Evolutionary conservation across 2,113 vertebrate species (phyloP).

Genomic region (Chlorodrepanis virens): DNA sequence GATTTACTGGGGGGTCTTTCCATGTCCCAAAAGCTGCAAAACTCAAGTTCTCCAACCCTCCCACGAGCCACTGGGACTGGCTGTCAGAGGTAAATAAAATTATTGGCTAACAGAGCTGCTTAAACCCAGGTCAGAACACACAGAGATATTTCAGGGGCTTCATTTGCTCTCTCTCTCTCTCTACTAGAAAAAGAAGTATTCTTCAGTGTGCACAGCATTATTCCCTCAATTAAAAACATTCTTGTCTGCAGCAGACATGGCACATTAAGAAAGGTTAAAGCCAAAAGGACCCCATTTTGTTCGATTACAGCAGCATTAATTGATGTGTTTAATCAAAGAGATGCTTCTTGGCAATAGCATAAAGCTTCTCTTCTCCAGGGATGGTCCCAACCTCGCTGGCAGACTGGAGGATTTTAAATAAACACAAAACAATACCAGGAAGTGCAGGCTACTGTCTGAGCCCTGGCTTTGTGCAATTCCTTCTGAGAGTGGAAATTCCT

Average conservation of each 20-base stretch:
- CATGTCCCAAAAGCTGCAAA: background rate
- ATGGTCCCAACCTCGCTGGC: conserved; percentile 25
- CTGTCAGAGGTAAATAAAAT: background rate
- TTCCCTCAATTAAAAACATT: conserved; percentile 12
- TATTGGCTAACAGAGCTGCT: background rate
- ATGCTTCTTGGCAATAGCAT: conserved; percentile 52
- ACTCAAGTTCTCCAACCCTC: background rate
- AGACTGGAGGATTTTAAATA: conserved; percentile 31
- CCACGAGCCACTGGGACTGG: background rate
- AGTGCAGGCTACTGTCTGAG: background rate
- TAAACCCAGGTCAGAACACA: background rate
- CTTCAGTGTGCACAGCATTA: background rate
- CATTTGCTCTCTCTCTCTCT: background rate
- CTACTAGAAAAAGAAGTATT: background rate
- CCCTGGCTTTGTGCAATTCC: background rate
- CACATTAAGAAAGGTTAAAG: conserved; percentile 58
- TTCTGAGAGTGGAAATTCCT: background rate
- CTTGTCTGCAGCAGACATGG: conserved; percentile 4
- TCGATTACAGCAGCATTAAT: conserved; percentile 62
- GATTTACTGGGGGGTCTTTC: background rate
- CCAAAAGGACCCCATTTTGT: conserved; percentile 31
- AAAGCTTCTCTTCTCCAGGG: conserved; percentile 39
- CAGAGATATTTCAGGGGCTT: background rate
- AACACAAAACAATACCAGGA: conserved; percentile 5
- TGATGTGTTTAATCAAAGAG: conserved; percentile 63